These are phyloP conservation scores for Ailuropoda melanoleuca DNA, from an alignment of 2,113 vertebrate genomes.

Conservation along the genomic window DNA sequence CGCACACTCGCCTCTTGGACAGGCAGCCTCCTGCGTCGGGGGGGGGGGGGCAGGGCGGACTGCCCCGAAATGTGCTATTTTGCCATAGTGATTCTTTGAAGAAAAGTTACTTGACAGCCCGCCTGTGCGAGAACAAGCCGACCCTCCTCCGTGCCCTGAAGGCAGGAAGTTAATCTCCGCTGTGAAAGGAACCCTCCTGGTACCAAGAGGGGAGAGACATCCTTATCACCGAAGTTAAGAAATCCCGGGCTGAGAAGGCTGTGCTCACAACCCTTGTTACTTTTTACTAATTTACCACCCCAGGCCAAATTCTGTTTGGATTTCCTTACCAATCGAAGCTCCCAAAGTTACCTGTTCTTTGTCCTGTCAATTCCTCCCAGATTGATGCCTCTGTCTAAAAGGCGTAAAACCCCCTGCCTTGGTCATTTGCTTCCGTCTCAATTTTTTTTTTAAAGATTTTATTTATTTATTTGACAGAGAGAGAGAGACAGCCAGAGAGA, in stretches of 20 bases:
- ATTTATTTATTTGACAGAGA: too few relatives aligned
- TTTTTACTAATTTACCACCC: not conserved
- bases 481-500: too few relatives aligned
- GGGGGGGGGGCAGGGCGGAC: too few relatives aligned
- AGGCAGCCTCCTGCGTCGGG: fast-evolving
- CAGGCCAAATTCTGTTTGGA: not conserved
- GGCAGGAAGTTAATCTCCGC: not conserved
- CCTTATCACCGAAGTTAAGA: not conserved
- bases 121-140: not conserved
- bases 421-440: not conserved
- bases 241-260: not conserved
- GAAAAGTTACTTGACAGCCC: not conserved
- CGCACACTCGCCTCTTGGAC: not conserved
- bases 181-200: not conserved
- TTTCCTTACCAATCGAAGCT: not conserved
- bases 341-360: not conserved
- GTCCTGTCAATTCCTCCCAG: not conserved
- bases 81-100: not conserved
- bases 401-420: not conserved
- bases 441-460: not conserved
- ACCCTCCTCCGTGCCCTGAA: not conserved
- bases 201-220: not conserved
- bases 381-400: not conserved
- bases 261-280: not conserved
- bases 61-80: not conserved